Evolutionary conservation across 2,797 vertebrate genomes (phyloP).

Genomic region (Melanotaenia pygmaea): DNA sequence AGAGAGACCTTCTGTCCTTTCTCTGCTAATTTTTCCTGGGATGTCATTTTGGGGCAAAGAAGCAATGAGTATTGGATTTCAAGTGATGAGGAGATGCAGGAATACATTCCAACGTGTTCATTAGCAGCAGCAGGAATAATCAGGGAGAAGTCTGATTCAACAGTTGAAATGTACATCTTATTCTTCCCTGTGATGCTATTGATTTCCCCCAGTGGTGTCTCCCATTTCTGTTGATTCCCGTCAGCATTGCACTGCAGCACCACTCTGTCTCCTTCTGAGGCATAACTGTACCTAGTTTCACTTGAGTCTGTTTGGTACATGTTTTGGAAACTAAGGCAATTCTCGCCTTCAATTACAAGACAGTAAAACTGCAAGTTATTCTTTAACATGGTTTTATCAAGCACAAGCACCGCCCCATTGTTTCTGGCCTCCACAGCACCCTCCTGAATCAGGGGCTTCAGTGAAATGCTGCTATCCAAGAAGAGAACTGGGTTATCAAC

Average conservation of each 20-base stretch:
- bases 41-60: conserved; percentile 61
- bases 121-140: conserved; percentile 59
- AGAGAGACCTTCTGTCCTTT: conserved; percentile 35
- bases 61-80: conserved; percentile 60
- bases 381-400: conserved; percentile 47
- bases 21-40: not conserved
- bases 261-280: conserved; percentile 67
- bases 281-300: conserved; percentile 55
- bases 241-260: conserved; percentile 64
- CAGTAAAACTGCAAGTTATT: conserved; percentile 66
- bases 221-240: conserved; percentile 66
- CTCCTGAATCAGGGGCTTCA: conserved; percentile 55
- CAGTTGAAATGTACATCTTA: conserved; percentile 50
- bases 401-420: conserved; percentile 54
- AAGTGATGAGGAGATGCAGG: conserved; percentile 53
- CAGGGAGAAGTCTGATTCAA: conserved; percentile 59
- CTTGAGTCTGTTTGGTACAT: conserved; percentile 40
- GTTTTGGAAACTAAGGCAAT: conserved; percentile 73
- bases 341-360: conserved; percentile 57
- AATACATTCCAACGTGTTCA: conserved; percentile 69
- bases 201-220: conserved; percentile 73
- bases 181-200: not conserved
- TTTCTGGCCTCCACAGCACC: conserved; percentile 49
- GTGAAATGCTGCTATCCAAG: conserved; percentile 72
- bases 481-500: conserved; percentile 52